Base-by-base conservation (phyloP, 2,113 vertebrate species). In the Mus pahari region DNA sequence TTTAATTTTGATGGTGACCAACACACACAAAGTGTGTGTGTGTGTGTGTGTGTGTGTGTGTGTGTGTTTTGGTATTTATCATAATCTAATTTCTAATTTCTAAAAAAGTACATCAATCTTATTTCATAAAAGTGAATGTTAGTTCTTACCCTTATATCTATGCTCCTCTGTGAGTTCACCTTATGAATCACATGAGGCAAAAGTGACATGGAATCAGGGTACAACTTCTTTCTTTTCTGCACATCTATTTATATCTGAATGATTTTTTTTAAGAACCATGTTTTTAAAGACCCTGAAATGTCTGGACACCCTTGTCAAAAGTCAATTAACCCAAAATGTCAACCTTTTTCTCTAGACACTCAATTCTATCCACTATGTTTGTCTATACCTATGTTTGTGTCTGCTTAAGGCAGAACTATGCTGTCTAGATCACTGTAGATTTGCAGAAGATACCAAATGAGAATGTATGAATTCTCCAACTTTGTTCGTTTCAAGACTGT, bases 301-400 rank as follows among this genome's bases (percentile, higher is more conserved):
- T 86, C 42, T 70, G 68, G n/a, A 4, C 24, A 33, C n/a, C 36
- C 20, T 68, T 81, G 1, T 39, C 10, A 77, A 94, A 97, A 93
- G 26, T 64, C 42, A 91, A 19, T 87, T 92, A 94, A 90, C 24
- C 28, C 60, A 77, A 96, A 75, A 71, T 73, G 20, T 66, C 24
- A 78, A 28, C 2, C 13, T 50, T 71, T 74, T n/a, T 75, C 74
- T 90, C 13, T 31, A 48, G 12, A 73, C 1, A 3, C 64, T 53
- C 5, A 55, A n/a, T 91, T 78, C 95, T 78, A 60, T 31, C 19
- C 12, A 39, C 10, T 10, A 12, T 53, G 50, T 53, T 53, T 53
- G 8, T 53, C 50, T 53, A 10, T 53, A 66, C n/a, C n/a, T 82
- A 14, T 91, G 19, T 89, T 55, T 79, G 9, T 71, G 70, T 60